A percentile compares a stretch with the other conserved stretches of the same genome.
Evolutionary conservation across 2,113 vertebrate genomes (phyloP).

Genomic region (Haliaeetus leucogaster): DNA sequence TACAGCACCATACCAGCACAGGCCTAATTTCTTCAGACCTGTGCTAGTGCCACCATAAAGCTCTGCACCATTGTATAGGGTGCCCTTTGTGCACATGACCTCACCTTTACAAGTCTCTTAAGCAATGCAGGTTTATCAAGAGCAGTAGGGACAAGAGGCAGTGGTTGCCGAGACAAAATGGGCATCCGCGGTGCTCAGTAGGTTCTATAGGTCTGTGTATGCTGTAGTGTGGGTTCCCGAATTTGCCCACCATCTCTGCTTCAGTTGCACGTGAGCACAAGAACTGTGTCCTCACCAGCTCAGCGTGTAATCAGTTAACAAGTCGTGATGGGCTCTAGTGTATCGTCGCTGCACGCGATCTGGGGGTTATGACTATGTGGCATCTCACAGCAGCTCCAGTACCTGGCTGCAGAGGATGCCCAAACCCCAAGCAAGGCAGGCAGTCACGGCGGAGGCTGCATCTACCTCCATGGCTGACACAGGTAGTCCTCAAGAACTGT

Average conservation of each 20-base stretch:
- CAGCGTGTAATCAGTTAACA: not conserved
- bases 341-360: not conserved
- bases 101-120: not conserved
- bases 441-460: not conserved
- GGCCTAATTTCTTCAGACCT: not conserved
- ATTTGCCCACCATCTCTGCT: not conserved
- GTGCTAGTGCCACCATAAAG: not conserved
- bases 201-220: not conserved
- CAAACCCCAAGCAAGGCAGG: not conserved
- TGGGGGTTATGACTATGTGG: not conserved
- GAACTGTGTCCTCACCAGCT: not conserved
- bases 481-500: not conserved
- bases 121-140: not conserved
- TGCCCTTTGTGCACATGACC: not conserved
- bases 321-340: not conserved
- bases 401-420: not conserved
- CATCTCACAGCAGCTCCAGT: not conserved
- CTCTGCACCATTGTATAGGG: not conserved
- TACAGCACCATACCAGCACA: not conserved
- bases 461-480: not conserved
- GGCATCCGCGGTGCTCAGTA: not conserved
- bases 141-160: not conserved
- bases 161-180: not conserved
- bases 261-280: not conserved
- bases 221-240: not conserved